phyloP scores from a whole-genome alignment of 2,888 invertebrate genomes.

The Eilema caniola region DNA sequence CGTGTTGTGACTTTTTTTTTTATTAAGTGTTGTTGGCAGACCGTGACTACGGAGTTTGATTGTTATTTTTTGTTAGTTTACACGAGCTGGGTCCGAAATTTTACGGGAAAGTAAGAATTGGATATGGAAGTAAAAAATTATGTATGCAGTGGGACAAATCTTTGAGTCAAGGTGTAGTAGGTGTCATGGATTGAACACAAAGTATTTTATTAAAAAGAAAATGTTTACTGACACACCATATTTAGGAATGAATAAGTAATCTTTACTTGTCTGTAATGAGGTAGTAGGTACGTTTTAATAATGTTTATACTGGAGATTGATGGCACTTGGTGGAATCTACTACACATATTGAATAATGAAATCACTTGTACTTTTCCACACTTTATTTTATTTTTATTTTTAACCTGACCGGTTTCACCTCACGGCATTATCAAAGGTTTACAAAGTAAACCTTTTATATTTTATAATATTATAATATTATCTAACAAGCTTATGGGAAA shows the following conservation, averaged over 20 bases:
- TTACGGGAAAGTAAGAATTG: slow-evolving; percentile 27
- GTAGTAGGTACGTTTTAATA: too few relatives aligned
- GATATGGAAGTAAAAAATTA: slow-evolving; percentile 13
- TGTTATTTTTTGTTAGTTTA: slow-evolving; percentile 42
- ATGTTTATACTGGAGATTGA: too few relatives aligned
- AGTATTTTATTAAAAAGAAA: slow-evolving; percentile 1
- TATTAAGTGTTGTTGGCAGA: slow-evolving; percentile 44
- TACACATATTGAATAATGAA: too few relatives aligned
- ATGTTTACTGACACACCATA: background rate
- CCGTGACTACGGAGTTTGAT: slow-evolving; percentile 44
- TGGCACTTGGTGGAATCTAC: too few relatives aligned
- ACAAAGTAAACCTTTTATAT: too few relatives aligned
- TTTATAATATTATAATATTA: too few relatives aligned
- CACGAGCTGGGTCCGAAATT: slow-evolving; percentile 29
- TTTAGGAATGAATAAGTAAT: background rate
- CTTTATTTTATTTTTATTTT: too few relatives aligned
- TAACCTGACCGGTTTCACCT: too few relatives aligned
- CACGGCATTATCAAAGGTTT: too few relatives aligned
- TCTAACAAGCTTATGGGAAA: too few relatives aligned
- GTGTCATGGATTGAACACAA: background rate
- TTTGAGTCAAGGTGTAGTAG: background rate
- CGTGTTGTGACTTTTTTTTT: slow-evolving; percentile 58
- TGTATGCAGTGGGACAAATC: background rate
- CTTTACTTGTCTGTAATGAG: background rate
- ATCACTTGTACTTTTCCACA: too few relatives aligned